Conservation (phyloP, 1,140 invertebrate genomes). For the Temnothorax nylanderi region DNA sequence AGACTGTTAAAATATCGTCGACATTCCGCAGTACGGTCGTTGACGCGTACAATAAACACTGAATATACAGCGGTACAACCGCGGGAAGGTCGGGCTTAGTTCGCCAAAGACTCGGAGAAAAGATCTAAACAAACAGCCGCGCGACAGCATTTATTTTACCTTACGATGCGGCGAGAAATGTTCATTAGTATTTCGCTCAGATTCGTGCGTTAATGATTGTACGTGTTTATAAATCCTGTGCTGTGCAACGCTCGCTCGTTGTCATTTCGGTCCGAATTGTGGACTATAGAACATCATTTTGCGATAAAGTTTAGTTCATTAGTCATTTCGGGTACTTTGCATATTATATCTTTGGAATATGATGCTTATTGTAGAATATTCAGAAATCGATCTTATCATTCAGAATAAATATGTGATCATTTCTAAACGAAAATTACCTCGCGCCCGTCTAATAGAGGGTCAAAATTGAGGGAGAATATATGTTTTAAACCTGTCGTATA, state of each 20-base stretch:
- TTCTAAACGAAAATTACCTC: neutral
- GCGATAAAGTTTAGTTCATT: neutral
- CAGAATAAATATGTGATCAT: neutral
- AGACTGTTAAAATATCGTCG: conserved; percentile 70
- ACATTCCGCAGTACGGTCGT: conserved; percentile 64
- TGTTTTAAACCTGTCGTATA: neutral
- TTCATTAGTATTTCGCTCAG: conserved; percentile 34
- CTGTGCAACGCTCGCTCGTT: neutral
- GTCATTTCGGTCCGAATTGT: neutral
- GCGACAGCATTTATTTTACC: conserved; percentile 44
- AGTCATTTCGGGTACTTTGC: neutral
- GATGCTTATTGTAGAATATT: neutral
- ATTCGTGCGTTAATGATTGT: neutral
- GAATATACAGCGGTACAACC: conserved; percentile 27
- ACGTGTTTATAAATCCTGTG: neutral
- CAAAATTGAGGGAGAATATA: neutral
- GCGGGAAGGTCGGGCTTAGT: conserved; percentile 29
- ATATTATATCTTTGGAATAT: neutral
- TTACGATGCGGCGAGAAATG: conserved; percentile 17
- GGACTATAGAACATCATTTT: neutral
- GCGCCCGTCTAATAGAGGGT: too few relatives aligned
- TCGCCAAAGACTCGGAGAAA: neutral
- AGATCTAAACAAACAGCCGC: conserved; percentile 22
- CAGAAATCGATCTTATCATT: neutral
- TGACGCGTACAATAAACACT: conserved; percentile 66